phyloP scores from a whole-genome alignment of 2,888 invertebrate genomes.

The Argyresthia goedartella region DNA sequence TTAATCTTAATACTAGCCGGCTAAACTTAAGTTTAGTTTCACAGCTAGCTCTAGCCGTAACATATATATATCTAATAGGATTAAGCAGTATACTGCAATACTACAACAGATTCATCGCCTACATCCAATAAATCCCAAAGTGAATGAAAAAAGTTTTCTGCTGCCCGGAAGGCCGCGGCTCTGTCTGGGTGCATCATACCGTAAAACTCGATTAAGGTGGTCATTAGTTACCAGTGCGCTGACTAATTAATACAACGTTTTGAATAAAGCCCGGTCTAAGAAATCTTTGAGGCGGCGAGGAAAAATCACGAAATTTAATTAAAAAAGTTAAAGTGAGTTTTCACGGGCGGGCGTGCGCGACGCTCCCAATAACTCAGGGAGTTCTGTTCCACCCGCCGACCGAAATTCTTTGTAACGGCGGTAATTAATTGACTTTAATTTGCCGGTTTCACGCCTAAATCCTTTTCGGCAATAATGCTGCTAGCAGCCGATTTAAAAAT shows the following conservation, averaged over 20 bases:
- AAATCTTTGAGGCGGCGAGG: slow-evolving; percentile 36
- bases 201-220: slow-evolving; percentile 47
- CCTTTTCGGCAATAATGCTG: background rate
- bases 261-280: slow-evolving; percentile 53
- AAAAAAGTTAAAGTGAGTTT: slow-evolving; percentile 70
- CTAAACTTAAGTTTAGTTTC: too few species aligned
- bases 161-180: too few species aligned
- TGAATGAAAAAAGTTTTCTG: too few species aligned
- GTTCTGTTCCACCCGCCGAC: slow-evolving; percentile 14
- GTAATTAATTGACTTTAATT: slow-evolving; percentile 15
- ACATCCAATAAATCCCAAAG: too few species aligned
- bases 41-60: too few species aligned
- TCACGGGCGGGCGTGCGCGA: slow-evolving; percentile 54
- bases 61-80: too few species aligned
- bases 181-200: slow-evolving; percentile 25
- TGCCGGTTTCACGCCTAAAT: background rate
- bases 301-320: slow-evolving; percentile 67
- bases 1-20: too few species aligned
- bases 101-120: too few species aligned
- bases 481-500: background rate
- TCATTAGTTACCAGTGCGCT: slow-evolving; percentile 48
- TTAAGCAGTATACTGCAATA: too few species aligned
- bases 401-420: slow-evolving; percentile 25
- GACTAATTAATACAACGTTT: slow-evolving; percentile 65
- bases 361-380: slow-evolving; percentile 52